Evolutionary conservation across 1,140 invertebrate species (phyloP).

Genomic region (Cylas formicarius): DNA sequence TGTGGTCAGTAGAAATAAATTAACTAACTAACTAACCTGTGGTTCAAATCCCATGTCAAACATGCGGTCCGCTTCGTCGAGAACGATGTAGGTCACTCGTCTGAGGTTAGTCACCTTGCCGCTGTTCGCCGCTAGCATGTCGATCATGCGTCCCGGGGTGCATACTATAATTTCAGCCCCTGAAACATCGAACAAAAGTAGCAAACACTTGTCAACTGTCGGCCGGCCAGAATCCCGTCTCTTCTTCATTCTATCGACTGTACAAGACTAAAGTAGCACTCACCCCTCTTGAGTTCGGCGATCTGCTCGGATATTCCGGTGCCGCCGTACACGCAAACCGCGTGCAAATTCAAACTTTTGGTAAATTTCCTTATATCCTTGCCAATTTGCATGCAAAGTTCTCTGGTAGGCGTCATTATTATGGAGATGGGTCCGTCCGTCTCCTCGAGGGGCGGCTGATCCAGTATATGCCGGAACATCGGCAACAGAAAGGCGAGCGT

Average conservation of each 20-base stretch:
- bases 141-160: constrained; percentile 99
- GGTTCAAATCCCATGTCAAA: constrained; percentile 99
- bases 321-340: constrained; percentile 97
- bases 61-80: constrained; percentile 99
- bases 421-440: constrained; percentile 95
- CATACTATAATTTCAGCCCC: constrained; percentile 95
- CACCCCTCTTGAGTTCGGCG: constrained; percentile 91
- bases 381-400: constrained; percentile 98
- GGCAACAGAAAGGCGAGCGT: constrained; percentile 96
- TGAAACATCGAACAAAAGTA: constrained; percentile 10
- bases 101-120: constrained; percentile 94
- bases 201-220: not conserved
- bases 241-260: too few species aligned
- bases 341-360: constrained; percentile 75
- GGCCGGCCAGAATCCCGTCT: too few species aligned
- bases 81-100: constrained; percentile 91
- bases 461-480: constrained; percentile 96
- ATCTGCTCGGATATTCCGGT: constrained; percentile 97
- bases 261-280: not conserved
- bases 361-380: constrained; percentile 96
- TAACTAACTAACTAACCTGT: constrained; percentile 60
- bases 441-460: constrained; percentile 87
- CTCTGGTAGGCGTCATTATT: constrained; percentile 97
- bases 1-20: too few species aligned
- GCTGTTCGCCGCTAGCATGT: constrained; percentile 97